Evolutionary conservation across 2,113 vertebrate species (phyloP), one percentile per base, ranked within the genome.

Genomic region (Cheilinus undulatus): DNA sequence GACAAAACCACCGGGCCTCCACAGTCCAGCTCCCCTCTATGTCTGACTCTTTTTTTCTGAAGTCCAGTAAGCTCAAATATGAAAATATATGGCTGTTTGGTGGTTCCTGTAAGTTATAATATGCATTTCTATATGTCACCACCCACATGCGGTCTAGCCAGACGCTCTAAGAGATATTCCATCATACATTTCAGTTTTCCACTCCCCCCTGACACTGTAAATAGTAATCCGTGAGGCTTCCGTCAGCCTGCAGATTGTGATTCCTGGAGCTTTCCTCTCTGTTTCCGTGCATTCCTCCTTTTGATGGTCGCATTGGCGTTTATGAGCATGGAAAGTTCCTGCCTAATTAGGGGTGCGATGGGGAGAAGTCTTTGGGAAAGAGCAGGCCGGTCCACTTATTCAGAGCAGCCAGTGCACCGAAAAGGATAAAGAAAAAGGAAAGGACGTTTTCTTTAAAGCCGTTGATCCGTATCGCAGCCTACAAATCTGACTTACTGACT

Each of bases 311-410:
- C 75, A 68, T 3, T 86, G 68, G 73, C 67, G 69, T 91, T 91
- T 69, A 86, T 73, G 67, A 89, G 89, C 66, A 79, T 5, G 90
- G 92, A 92, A 91, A 88, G 85, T 92, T 92, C 84, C 87, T 86
- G 42, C 66, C 62, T 90, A 89, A 92, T 92, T 93, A 88, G 74
- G 86, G 86, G 73, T 84, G 74, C 17, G 20, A 88, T 80, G 66
- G 70, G 86, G 76, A 69, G 84, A 81, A 81, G 62, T 75, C 72
- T 87, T 78, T 78, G 76, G 82, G 82, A 85, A 86, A 86, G 38
- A 17, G 20, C 65, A 52, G 59, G 61, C 43, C 69, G 22, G 42
- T 82, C 80, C 66, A 69, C 79, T 87, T 82, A 78, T 74, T 68
- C 4, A 58, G 61, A 79, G 62, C 28, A 42, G 70, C 70, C 15